These are phyloP conservation scores for Orius laevigatus DNA, from an alignment of 1,140 invertebrate species.

Conservation along the genomic window DNA sequence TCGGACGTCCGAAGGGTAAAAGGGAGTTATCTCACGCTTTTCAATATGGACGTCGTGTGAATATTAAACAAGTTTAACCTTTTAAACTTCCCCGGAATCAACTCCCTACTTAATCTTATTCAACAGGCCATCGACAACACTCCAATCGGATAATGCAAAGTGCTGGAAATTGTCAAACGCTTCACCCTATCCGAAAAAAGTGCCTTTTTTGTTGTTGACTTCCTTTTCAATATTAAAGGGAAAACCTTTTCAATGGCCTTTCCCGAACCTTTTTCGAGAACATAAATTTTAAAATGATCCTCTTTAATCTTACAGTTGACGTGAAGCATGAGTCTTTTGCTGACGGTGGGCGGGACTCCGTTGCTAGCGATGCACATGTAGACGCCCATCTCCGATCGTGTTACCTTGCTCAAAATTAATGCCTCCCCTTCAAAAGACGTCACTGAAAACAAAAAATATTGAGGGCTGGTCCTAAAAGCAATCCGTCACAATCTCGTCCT, in stretches of 20 bases:
- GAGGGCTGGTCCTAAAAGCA: too few relatives aligned
- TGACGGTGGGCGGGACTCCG: slow-evolving; percentile 67
- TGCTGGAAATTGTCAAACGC: neutral
- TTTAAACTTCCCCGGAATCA: neutral
- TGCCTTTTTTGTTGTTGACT: neutral
- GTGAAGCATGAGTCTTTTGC: slow-evolving; percentile 63
- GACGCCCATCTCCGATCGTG: slow-evolving; percentile 70
- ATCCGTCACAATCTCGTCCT: too few relatives aligned
- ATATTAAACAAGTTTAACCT: neutral
- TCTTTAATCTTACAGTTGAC: slow-evolving; percentile 65
- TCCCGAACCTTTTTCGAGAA: too few relatives aligned
- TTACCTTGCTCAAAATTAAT: slow-evolving; percentile 56
- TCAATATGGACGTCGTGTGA: too few relatives aligned
- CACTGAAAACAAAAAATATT: slow-evolving; percentile 16
- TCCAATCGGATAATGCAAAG: neutral
- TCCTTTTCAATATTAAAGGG: neutral
- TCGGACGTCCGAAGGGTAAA: too few relatives aligned
- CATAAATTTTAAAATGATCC: too few relatives aligned
- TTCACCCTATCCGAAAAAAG: neutral
- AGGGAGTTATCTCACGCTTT: too few relatives aligned
- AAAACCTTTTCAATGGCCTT: too few relatives aligned
- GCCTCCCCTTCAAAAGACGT: slow-evolving; percentile 20
- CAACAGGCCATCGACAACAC: neutral
- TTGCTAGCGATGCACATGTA: slow-evolving; percentile 84
- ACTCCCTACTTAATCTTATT: neutral